A percentile compares a stretch with the other conserved stretches of the same genome.
Evolutionary conservation across 1,140 invertebrate species (phyloP).

Genomic region (Solenopsis fugax): DNA sequence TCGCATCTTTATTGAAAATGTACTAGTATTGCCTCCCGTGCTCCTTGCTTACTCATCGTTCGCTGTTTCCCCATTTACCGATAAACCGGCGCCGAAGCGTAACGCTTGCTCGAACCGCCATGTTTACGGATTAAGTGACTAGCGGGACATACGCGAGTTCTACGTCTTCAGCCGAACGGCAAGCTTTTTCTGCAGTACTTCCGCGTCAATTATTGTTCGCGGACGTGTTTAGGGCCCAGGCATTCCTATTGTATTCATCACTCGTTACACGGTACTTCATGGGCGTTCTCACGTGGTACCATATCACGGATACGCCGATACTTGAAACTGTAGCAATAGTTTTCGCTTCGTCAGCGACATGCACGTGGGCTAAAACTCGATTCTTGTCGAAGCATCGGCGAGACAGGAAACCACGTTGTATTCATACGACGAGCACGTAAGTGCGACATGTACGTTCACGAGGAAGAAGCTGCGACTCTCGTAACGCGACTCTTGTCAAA

Average conservation of each 20-base stretch:
- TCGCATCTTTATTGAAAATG: conserved; percentile 23
- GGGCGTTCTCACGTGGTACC: conserved; percentile 29
- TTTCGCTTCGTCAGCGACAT: conserved; percentile 56
- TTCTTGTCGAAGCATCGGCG: conserved; percentile 54
- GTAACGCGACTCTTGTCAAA: conserved; percentile 45
- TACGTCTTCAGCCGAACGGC: conserved; percentile 26
- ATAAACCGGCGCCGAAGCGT: conserved; percentile 44
- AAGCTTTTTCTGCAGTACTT: conserved; percentile 31
- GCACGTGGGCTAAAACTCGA: conserved; percentile 55
- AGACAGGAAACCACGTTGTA: conserved; percentile 49
- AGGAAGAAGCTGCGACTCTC: conserved; percentile 33
- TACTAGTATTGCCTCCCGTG: neutral
- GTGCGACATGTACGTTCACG: conserved; percentile 28
- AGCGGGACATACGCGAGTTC: conserved; percentile 42
- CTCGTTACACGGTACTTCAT: conserved; percentile 28
- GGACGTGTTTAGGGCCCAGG: conserved; percentile 31
- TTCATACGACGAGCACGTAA: conserved; percentile 15
- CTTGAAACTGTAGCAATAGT: conserved; percentile 62
- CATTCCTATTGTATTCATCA: conserved; percentile 38
- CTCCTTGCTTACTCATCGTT: conserved; percentile 30
- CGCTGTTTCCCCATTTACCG: conserved; percentile 51
- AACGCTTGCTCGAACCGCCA: conserved; percentile 53
- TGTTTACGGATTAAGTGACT: conserved; percentile 58
- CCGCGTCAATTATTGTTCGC: conserved; percentile 58
- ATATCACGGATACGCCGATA: conserved; percentile 34